Conservation (phyloP, 1,140 invertebrate genomes). For the Hydropsyche tenuis region DNA sequence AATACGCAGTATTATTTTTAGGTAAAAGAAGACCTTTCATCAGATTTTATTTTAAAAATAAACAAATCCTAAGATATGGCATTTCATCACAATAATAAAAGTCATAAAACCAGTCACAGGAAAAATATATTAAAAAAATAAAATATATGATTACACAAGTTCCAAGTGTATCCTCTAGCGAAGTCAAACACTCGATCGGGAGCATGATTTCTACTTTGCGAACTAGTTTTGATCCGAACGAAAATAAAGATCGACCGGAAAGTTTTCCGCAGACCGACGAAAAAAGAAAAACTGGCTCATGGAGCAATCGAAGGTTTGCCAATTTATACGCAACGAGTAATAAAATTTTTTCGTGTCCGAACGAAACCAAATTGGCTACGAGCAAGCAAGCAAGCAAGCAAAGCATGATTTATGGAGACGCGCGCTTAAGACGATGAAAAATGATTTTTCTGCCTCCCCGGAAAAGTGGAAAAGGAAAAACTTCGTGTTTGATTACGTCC, state of each 20-base stretch:
- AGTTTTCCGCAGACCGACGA: neutral
- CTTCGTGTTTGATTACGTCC: constrained; percentile 13
- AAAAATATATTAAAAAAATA: no score
- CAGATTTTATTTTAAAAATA: no score
- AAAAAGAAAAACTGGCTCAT: neutral
- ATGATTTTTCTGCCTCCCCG: neutral
- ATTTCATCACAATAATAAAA: no score
- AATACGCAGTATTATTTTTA: no score
- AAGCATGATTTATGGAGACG: constrained; percentile 14
- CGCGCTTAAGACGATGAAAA: constrained; percentile 12
- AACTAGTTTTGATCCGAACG: constrained; percentile 14
- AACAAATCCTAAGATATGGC: no score
- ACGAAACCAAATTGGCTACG: constrained; percentile 13
- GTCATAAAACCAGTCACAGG: no score
- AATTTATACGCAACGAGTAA: neutral
- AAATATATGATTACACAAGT: no score
- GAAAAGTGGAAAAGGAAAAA: neutral
- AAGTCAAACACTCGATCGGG: neutral
- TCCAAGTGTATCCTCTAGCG: neutral
- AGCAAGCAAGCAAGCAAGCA: no score
- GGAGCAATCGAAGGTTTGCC: constrained; percentile 1
- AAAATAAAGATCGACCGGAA: constrained; percentile 1
- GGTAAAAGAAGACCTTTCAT: no score
- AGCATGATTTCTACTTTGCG: neutral
- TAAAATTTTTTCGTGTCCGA: constrained; percentile 10